phyloP scores from a whole-genome alignment of 2,888 invertebrate genomes.

The Erebia aethiops region DNA sequence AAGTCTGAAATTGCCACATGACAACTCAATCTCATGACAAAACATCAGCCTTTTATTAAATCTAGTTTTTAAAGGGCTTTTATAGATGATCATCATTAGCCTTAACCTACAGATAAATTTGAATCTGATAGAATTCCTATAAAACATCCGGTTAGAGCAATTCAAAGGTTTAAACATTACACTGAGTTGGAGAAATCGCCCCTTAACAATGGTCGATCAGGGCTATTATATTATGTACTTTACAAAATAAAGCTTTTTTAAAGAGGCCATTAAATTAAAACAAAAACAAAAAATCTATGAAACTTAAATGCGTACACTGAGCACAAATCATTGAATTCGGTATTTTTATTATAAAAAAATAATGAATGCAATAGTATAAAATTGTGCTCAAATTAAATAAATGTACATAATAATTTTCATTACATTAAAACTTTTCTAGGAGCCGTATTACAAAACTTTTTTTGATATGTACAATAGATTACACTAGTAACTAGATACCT shows the following conservation, averaged over 20 bases:
- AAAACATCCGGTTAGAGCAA: too few species aligned
- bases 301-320: slow-evolving; percentile 64
- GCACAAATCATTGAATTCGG: slow-evolving; percentile 14
- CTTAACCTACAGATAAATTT: too few species aligned
- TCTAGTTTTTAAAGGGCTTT: too few species aligned
- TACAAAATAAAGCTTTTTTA: slow-evolving; percentile 39
- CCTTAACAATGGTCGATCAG: neutral
- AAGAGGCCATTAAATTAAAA: slow-evolving; percentile 47
- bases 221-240: slow-evolving; percentile 35
- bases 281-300: slow-evolving; percentile 41
- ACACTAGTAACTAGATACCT: slow-evolving; percentile 48
- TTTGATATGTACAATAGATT: slow-evolving; percentile 76
- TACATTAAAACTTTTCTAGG: slow-evolving; percentile 53
- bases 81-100: too few species aligned
- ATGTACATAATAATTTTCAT: slow-evolving; percentile 53
- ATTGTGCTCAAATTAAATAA: slow-evolving; percentile 38
- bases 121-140: too few species aligned
- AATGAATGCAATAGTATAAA: slow-evolving; percentile 9
- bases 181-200: neutral
- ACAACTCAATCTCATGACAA: too few species aligned
- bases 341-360: neutral
- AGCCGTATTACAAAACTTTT: slow-evolving; percentile 51
- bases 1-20: too few species aligned
- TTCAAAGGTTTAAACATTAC: too few species aligned
- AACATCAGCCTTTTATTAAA: too few species aligned